These are phyloP conservation scores for Eurypyga helias DNA, from an alignment of 2,113 vertebrate genomes.

Conservation along the genomic window DNA sequence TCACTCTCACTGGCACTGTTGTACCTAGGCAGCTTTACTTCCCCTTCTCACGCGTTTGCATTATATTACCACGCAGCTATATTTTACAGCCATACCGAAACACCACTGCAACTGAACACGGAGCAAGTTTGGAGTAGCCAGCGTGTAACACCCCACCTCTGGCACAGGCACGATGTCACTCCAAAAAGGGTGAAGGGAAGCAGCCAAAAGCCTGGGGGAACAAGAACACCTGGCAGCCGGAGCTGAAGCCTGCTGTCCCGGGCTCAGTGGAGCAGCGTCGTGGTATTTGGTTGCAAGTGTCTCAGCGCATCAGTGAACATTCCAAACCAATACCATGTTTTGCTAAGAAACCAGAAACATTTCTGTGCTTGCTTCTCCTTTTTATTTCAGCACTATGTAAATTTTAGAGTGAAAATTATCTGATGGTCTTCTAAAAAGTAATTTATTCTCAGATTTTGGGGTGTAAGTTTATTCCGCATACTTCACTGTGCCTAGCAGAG, in stretches of 20 bases:
- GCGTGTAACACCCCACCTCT: not conserved
- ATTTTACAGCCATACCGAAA: not conserved
- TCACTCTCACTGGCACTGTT: not conserved
- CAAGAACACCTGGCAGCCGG: not conserved
- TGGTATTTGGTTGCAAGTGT: not conserved
- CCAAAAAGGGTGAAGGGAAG: not conserved
- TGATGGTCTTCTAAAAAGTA: not conserved
- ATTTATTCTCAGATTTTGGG: not conserved
- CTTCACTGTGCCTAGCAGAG: not conserved
- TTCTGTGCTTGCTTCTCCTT: not conserved
- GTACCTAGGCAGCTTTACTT: not conserved
- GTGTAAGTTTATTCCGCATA: not conserved
- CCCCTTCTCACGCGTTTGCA: rapidly evolving
- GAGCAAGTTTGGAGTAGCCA: not conserved
- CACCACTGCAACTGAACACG: not conserved
- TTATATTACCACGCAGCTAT: not conserved
- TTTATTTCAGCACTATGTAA: not conserved
- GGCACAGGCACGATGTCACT: not conserved
- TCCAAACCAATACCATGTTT: not conserved
- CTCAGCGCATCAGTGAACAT: not conserved
- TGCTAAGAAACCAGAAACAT: not conserved
- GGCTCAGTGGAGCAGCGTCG: not conserved
- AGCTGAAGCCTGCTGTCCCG: not conserved
- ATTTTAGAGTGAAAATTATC: not conserved
- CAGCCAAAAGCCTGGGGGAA: not conserved